Evolutionary conservation across 2,797 vertebrate genomes (phyloP).

Genomic region (Rhinatrema bivittatum): DNA sequence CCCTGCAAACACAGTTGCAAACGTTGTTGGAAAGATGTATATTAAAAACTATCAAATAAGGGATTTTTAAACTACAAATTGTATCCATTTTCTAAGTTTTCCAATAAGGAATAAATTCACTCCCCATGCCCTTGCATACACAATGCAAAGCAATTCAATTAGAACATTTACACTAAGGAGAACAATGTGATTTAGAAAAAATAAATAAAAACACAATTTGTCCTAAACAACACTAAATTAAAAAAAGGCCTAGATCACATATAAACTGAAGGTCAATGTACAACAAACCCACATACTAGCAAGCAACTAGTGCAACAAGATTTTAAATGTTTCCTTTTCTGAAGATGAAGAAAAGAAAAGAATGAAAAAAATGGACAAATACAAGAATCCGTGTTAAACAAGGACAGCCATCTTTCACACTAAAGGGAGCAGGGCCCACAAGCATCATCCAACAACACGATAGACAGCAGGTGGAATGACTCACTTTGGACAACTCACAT

Average conservation of each 20-base stretch:
- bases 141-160: constrained; percentile 66
- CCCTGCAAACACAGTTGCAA: constrained; percentile 46
- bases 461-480: constrained; percentile 97
- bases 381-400: constrained; percentile 78
- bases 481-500: constrained; percentile 99
- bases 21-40: constrained; percentile 46
- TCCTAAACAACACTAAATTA: constrained; percentile 96
- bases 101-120: constrained; percentile 47
- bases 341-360: constrained; percentile 72
- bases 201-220: constrained; percentile 74
- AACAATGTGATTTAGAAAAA: constrained; percentile 57
- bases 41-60: constrained; percentile 16
- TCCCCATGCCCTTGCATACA: constrained; percentile 70
- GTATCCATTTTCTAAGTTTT: constrained; percentile 44
- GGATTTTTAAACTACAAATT: constrained; percentile 32
- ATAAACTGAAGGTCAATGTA: constrained; percentile 77
- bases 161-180: constrained; percentile 51
- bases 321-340: constrained; percentile 76
- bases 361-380: constrained; percentile 73
- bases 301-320: constrained; percentile 78
- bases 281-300: constrained; percentile 84
- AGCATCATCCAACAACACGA: constrained; percentile 96
- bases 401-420: constrained; percentile 92
- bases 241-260: constrained; percentile 63
- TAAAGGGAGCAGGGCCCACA: constrained; percentile 78